Percentiles rank a stretch among this genome's conserved stretches.
Conservation (phyloP, 2,113 vertebrate genomes). For the Tonatia bakeri region DNA sequence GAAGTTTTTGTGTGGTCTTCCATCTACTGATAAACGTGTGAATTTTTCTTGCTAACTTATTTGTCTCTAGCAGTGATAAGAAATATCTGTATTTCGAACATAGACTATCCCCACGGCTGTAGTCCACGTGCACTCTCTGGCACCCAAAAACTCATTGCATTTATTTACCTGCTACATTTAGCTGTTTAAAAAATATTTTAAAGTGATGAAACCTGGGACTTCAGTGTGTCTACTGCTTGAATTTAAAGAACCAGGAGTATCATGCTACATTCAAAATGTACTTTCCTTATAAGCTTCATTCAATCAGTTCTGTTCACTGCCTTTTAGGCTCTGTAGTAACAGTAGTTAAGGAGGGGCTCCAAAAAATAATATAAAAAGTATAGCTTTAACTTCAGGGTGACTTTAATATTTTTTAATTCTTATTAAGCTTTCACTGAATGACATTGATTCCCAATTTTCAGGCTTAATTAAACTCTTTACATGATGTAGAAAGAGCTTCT, state of each 20-base stretch:
- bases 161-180: background rate
- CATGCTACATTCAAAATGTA: background rate
- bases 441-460: background rate
- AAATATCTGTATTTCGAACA: background rate
- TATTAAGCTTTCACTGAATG: background rate
- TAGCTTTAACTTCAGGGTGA: background rate
- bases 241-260: background rate
- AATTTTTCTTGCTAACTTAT: constrained; percentile 53
- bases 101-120: background rate
- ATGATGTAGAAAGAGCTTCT: background rate
- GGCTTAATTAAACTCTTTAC: background rate
- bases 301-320: background rate
- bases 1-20: background rate
- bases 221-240: background rate
- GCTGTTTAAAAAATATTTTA: background rate
- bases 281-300: background rate
- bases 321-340: background rate
- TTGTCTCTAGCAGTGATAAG: constrained; percentile 53
- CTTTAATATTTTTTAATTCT: background rate
- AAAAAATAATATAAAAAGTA: background rate
- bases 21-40: constrained; percentile 47
- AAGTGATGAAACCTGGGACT: background rate
- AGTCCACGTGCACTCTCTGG: background rate
- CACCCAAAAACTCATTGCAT: background rate
- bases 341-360: background rate